These are phyloP conservation scores for Falco peregrinus DNA, from an alignment of 2,797 vertebrate species.

Conservation along the genomic window DNA sequence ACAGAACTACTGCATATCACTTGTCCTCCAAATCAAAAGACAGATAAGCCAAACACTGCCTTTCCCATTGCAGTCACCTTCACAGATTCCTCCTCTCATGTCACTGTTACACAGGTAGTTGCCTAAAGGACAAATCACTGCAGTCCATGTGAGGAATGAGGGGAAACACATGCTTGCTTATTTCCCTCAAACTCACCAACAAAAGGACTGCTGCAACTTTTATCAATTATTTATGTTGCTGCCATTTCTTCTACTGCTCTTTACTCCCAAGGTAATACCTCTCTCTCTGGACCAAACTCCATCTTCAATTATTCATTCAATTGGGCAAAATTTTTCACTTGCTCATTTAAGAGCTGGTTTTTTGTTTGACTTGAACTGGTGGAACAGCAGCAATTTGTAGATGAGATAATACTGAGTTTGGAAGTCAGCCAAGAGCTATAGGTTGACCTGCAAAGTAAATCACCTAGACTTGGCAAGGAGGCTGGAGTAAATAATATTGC, in stretches of 20 bases:
- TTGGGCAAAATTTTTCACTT: not conserved
- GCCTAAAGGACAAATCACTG: not conserved
- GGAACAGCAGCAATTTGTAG: not conserved
- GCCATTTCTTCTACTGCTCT: not conserved
- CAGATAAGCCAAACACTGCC: not conserved
- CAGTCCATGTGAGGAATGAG: not conserved
- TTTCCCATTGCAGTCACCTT: not conserved
- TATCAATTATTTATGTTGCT: conserved; percentile 27
- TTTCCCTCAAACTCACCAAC: not conserved
- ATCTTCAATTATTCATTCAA: conserved; percentile 24
- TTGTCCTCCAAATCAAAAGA: not conserved
- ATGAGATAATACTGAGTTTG: not conserved
- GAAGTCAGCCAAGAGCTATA: not conserved
- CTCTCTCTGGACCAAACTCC: not conserved
- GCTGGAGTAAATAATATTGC: not conserved
- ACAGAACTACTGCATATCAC: not conserved
- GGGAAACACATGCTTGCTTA: not conserved
- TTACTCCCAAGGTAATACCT: not conserved
- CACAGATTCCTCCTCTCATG: not conserved
- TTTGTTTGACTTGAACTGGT: not conserved
- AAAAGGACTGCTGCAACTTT: not conserved
- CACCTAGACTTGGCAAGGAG: not conserved
- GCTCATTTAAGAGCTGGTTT: not conserved
- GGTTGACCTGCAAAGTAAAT: not conserved
- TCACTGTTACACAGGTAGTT: not conserved